Evolutionary conservation across 1,140 invertebrate genomes (phyloP).

Genomic region (Dolichoris vasculosae): DNA sequence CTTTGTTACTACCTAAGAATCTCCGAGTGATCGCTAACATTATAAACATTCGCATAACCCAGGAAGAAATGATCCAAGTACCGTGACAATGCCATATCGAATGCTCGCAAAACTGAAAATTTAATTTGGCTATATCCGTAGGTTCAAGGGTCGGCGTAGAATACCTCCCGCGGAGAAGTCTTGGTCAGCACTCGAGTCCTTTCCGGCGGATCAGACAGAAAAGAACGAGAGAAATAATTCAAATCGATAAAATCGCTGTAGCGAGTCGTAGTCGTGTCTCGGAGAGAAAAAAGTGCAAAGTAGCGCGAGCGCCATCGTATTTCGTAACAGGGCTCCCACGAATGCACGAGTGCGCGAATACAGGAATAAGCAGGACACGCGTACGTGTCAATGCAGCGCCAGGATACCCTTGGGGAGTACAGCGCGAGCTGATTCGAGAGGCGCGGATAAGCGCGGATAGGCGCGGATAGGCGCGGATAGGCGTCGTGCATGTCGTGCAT

Average conservation of each 20-base stretch:
- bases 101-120: too few relatives aligned
- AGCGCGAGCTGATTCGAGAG: not conserved
- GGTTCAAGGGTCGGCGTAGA: too few relatives aligned
- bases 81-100: too few relatives aligned
- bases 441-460: not conserved
- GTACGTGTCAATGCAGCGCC: not conserved
- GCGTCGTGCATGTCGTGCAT: constrained; percentile 44
- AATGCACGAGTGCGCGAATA: not conserved
- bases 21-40: too few relatives aligned
- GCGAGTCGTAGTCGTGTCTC: not conserved
- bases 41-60: too few relatives aligned
- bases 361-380: not conserved
- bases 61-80: too few relatives aligned
- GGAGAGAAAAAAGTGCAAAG: not conserved
- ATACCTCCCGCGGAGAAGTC: too few relatives aligned
- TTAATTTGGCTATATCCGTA: too few relatives aligned
- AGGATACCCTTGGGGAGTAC: not conserved
- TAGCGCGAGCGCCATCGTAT: not conserved
- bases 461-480: not conserved
- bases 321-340: not conserved
- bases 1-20: too few relatives aligned
- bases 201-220: too few relatives aligned
- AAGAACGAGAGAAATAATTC: not conserved
- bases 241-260: not conserved
- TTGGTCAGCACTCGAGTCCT: too few relatives aligned